Evolutionary conservation across 2,888 invertebrate genomes (phyloP), one percentile per base, ranked within the genome.

Genomic region (Caenorhabditis zanzibari): DNA sequence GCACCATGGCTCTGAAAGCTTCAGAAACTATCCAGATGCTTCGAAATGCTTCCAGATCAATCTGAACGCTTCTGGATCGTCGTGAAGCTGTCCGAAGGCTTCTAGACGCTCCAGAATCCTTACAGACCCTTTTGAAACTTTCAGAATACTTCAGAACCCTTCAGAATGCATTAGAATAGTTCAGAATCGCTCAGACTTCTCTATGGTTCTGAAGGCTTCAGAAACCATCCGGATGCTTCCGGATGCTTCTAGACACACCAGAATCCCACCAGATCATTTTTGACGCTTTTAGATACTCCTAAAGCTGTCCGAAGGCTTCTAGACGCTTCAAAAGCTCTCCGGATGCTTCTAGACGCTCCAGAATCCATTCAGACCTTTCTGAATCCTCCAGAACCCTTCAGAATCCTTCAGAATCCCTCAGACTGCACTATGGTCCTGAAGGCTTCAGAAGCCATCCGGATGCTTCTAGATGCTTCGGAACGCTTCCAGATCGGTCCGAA

Each of bases 221-320:
- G 32, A 32, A 7, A 6, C 32, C 32, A 6, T 7, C 32, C 5
- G 32, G 7, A 32, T 32, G 4, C 32, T 32, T 7, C 32, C 4
- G 32, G 32, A 32, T 32, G n/a, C 71, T 90, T 94, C 94, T 93
- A 96, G 95, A 22, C 95, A 95, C 93, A 98, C 98, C 44, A 14
- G 16, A 14, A 44, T 10, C 14, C 10, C n/a, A n/a, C n/a, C n/a
- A n/a, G n/a, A n/a, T n/a, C n/a, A n/a, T n/a, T n/a, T n/a, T n/a
- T n/a, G n/a, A n/a, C n/a, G n/a, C n/a, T n/a, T 44, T 12, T 12
- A 44, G 44, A 16, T 7, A 7, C 14, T 16, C 3, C 16, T 3
- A 16, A 12, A 44, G 3, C 44, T 16, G 2, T 44, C 6, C 12
- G 10, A 12, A 24, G 14, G 2, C 16, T 12, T 44, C 44, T 12